Conservation (phyloP, 2,888 invertebrate genomes). For the Arctia plantaginis region DNA sequence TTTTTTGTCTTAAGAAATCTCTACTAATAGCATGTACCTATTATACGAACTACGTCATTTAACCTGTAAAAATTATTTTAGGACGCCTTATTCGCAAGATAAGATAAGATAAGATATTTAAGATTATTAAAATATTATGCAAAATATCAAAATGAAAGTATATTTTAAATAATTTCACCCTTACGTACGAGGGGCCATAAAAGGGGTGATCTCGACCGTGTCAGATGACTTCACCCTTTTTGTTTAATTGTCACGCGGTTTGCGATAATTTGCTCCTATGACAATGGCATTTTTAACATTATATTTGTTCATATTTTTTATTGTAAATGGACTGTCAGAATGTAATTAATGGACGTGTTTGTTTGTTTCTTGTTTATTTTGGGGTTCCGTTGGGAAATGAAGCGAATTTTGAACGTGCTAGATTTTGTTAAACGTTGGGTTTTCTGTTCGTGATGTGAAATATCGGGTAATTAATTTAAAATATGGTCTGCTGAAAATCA, state of each 20-base stretch:
- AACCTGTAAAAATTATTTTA: not conserved
- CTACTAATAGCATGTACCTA: too few relatives aligned
- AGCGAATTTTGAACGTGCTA: slow-evolving; percentile 20
- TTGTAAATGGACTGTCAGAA: slow-evolving; percentile 45
- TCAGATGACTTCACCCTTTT: slow-evolving; percentile 36
- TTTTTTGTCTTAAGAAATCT: too few relatives aligned
- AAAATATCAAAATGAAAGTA: slow-evolving; percentile 7
- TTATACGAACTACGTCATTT: not conserved
- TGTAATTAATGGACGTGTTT: slow-evolving; percentile 45
- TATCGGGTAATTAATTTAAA: not conserved
- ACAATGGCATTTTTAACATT: slow-evolving; percentile 41
- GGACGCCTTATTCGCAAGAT: not conserved
- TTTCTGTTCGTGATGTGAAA: not conserved
- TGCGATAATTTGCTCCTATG: slow-evolving; percentile 50
- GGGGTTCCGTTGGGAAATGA: slow-evolving; percentile 25
- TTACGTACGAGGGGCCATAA: not conserved
- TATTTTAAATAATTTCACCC: not conserved
- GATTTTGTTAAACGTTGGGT: slow-evolving; percentile 1
- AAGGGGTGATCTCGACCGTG: slow-evolving; percentile 16
- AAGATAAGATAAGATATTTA: too few relatives aligned
- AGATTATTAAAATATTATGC: not conserved
- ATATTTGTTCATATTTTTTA: slow-evolving; percentile 38
- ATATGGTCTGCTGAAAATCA: slow-evolving; percentile 1
- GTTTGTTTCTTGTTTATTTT: slow-evolving; percentile 30
- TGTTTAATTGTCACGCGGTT: slow-evolving; percentile 48